These are phyloP conservation scores for Pseudomyrmex pallidus DNA, from an alignment of 1,140 invertebrate species.

Conservation along the genomic window DNA sequence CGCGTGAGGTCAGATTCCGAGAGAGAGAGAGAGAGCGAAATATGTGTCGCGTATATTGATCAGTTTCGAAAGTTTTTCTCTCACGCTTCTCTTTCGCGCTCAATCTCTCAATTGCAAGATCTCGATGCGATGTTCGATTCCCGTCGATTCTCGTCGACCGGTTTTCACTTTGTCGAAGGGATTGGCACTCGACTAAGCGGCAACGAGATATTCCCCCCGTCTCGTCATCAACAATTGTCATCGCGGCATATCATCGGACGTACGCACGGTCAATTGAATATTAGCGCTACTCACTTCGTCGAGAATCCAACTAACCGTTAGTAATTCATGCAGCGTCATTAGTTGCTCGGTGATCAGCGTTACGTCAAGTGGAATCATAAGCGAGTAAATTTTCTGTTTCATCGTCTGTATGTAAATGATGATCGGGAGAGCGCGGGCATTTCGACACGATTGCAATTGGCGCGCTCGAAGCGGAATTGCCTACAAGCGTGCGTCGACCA, in stretches of 20 bases:
- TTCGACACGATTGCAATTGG: constrained; percentile 42
- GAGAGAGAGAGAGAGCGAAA: no score
- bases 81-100: background rate
- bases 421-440: constrained; percentile 27
- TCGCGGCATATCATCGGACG: constrained; percentile 14
- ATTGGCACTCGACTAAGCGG: background rate
- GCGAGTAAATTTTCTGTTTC: constrained; percentile 55
- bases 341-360: constrained; percentile 2
- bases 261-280: background rate
- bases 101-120: background rate
- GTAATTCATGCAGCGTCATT: background rate
- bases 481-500: constrained; percentile 28
- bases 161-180: background rate
- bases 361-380: constrained; percentile 6
- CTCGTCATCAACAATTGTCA: constrained; percentile 17
- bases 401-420: constrained; percentile 35
- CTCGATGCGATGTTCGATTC: background rate
- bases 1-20: background rate
- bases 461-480: constrained; percentile 7
- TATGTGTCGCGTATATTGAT: no score
- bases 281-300: background rate
- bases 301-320: no score
- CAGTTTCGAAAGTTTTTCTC: no score
- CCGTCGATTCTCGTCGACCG: background rate
- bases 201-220: background rate